Evolutionary conservation across 2,113 vertebrate species (phyloP), one percentile per base, ranked within the genome.

Genomic region (Toxotes chatareus): DNA sequence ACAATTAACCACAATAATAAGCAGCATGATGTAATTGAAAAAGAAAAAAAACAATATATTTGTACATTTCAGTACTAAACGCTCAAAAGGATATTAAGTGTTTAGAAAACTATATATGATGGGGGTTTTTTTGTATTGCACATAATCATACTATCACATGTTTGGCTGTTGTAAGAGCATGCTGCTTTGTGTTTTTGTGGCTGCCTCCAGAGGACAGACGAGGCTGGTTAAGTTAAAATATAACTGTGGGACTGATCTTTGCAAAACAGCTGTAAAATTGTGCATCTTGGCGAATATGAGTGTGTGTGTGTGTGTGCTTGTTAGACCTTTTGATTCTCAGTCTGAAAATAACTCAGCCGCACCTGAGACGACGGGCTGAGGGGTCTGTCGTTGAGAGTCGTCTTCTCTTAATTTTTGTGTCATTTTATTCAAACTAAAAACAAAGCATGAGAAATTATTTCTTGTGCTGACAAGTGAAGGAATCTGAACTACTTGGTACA

Each of bases 111-210:
- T 93, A 94, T 91, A 92, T 89, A 89, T 90, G 77, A 82, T 84
- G 89, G n/a, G n/a, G n/a, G n/a, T 92, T 27, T 27, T 27, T 92
- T 88, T 93, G 90, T 98, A 99, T 99, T 99, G 97, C 98, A 99
- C 98, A 95, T 96, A 95, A 93, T 96, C 94, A 94, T 91, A 91
- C 94, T 83, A 94, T 96, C 95, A 96, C 93, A 93, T 90, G 93
- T 93, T 96, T 96, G 84, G 88, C 82, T 84, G 86, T 36, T 83
- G 75, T 83, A 88, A 87, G 80, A 84, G 81, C 53, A 67, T 27
- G 42, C 93, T 90, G 60, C 73, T 63, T 72, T 81, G 21, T 57
- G 69, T 82, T 66, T 67, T 46, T 60, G 47, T 46, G 19, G 40
- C 27, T 10, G 27, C 82, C 84, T 79, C 75, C 67, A 8, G 21